These are phyloP conservation scores for Sebastes kiyomatsui DNA, from an alignment of 2,797 vertebrate species.

Conservation along the genomic window DNA sequence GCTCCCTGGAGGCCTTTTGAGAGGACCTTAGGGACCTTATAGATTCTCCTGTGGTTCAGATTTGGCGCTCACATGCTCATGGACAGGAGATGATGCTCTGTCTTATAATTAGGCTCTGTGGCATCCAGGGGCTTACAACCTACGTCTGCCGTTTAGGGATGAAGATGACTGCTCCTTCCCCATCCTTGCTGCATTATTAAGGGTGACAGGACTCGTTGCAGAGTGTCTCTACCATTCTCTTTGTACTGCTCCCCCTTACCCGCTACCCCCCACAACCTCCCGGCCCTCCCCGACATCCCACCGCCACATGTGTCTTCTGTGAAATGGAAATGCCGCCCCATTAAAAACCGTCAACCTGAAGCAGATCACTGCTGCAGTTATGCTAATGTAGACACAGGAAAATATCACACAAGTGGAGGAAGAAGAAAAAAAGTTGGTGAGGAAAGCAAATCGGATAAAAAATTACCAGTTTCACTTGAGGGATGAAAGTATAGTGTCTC, in stretches of 20 bases:
- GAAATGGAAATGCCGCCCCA: constrained; percentile 83
- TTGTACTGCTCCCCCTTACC: constrained; percentile 70
- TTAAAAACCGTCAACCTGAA: constrained; percentile 81
- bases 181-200: constrained; percentile 77
- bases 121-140: constrained; percentile 41
- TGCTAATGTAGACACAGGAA: constrained; percentile 82
- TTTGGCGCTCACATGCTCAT: neutral
- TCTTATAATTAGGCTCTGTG: constrained; percentile 52
- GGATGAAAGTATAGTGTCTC: constrained; percentile 66
- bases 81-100: constrained; percentile 24
- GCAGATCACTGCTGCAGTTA: constrained; percentile 79
- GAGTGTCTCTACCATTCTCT: constrained; percentile 80
- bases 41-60: constrained; percentile 21
- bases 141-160: constrained; percentile 59
- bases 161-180: constrained; percentile 59
- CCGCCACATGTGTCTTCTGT: constrained; percentile 77
- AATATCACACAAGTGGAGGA: constrained; percentile 71
- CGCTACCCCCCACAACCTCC: neutral
- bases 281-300: constrained; percentile 55
- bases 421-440: constrained; percentile 38
- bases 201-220: constrained; percentile 72
- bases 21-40: constrained; percentile 19
- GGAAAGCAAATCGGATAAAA: constrained; percentile 67
- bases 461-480: constrained; percentile 61
- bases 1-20: constrained; percentile 23